phyloP scores from a whole-genome alignment of 2,888 invertebrate genomes.

The Cerceris rybyensis region DNA sequence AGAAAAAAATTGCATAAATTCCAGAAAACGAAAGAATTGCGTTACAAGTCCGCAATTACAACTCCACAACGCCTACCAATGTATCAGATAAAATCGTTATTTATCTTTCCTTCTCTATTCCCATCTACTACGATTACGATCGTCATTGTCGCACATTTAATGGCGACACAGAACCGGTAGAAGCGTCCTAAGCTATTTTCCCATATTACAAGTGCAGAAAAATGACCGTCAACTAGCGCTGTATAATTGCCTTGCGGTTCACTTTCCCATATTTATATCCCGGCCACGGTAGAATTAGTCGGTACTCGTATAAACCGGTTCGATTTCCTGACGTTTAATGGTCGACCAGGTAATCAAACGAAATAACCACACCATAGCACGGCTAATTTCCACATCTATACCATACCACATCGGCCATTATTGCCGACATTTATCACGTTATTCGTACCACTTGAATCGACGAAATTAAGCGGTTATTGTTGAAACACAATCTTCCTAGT shows the following conservation, averaged over 20 bases:
- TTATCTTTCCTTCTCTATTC: not conserved
- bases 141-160: conserved; percentile 13
- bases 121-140: not conserved
- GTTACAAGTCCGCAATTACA: not conserved
- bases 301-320: conserved; percentile 39
- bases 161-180: conserved; percentile 35
- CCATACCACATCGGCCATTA: not conserved
- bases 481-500: conserved; percentile 25
- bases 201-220: conserved; percentile 10
- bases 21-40: not conserved
- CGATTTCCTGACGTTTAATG: conserved; percentile 50
- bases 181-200: conserved; percentile 34
- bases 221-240: conserved; percentile 7
- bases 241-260: conserved; percentile 29
- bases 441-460: conserved; percentile 8
- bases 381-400: conserved; percentile 38
- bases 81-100: too few species aligned
- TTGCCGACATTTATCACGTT: conserved; percentile 31
- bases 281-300: conserved; percentile 13
- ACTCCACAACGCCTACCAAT: too few species aligned
- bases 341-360: conserved; percentile 18
- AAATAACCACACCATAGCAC: conserved; percentile 22
- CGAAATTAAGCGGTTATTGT: conserved; percentile 37
- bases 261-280: conserved; percentile 25
- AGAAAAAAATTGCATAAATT: not conserved